Evolutionary conservation across 2,888 invertebrate genomes (phyloP), one percentile per base, ranked within the genome.

Genomic region (Taphrorychus bicolor): DNA sequence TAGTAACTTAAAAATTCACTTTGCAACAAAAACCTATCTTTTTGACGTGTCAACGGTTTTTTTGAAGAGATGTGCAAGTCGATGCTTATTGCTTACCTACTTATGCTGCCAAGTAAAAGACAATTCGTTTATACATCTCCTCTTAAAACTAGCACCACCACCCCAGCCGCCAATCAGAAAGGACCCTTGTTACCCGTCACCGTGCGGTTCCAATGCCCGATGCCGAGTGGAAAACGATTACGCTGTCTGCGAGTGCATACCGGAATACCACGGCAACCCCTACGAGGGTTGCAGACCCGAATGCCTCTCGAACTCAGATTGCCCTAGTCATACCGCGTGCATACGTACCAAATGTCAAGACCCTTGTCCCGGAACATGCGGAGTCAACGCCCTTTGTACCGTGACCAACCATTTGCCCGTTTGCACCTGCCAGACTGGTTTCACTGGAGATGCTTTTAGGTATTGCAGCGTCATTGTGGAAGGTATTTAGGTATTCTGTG

Each of bases 251-350:
- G 87, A 89, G 73, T 94, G 93, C 80, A 83, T 89, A 62, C 85
- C 87, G 24, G 90, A 90, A 65, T 88, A 91, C 73, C 87, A 87
- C 71, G 92, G 93, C 18, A 91, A 91, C 80, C 92, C 92, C 0
- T 90, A 91, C 78, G 87, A 89, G 70, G 88, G 87, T 48, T 92
- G 92, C 77, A 86, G 91, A 72, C 94, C 94, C 0, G 95, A 95
- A 81, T 95, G 95, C 80, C 84, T 95, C 1, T 88, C 91, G 32
- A 95, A 94, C 78, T 89, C 91, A 0, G 95, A 95, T 75, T 96
- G 95, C 81, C 86, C 93, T 0, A 88, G 91, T 72, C 88, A 92
- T 72, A 89, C 89, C 72, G 90, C 93, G 2, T 95, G 95, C 77
- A 90, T 92, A 74, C 88, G 89, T 58, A 93, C 91, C 72, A 91